A percentile compares a stretch with the other conserved stretches of the same genome.
phyloP scores from a whole-genome alignment of 2,113 vertebrate genomes.

The Buteo buteo region DNA sequence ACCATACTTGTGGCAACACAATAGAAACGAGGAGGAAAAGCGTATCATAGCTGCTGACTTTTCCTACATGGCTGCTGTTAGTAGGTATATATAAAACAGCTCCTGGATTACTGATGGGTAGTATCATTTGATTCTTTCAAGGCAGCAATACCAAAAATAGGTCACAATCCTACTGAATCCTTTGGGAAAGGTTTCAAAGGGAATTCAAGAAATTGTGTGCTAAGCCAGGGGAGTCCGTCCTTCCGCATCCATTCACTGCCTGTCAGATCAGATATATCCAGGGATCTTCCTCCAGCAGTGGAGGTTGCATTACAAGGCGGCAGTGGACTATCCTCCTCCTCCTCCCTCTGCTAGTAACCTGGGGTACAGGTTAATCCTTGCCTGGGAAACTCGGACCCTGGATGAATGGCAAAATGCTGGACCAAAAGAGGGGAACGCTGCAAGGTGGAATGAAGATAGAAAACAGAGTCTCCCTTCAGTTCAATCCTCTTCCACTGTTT shows the following conservation, averaged over 20 bases:
- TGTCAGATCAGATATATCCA: neutral
- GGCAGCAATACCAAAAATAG: neutral
- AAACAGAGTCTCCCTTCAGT: neutral
- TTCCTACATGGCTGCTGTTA: neutral
- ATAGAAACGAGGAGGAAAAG: neutral
- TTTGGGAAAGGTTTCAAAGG: neutral
- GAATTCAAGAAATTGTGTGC: neutral
- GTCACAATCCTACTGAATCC: neutral
- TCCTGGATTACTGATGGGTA: neutral
- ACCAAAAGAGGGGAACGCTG: neutral
- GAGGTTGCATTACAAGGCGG: neutral
- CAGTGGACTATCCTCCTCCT: neutral
- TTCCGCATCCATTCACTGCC: rapidly evolving
- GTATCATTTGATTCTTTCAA: neutral
- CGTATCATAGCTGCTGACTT: neutral
- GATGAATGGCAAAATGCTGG: neutral
- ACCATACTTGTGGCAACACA: neutral
- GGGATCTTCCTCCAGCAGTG: neutral
- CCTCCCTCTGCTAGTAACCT: neutral
- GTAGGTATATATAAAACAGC: neutral
- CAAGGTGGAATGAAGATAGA: neutral
- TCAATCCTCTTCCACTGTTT: neutral
- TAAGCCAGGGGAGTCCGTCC: neutral
- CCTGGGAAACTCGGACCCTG: neutral
- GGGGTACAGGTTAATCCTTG: neutral